phyloP scores from a whole-genome alignment of 2,797 vertebrate genomes.

The Antennarius maculatus region DNA sequence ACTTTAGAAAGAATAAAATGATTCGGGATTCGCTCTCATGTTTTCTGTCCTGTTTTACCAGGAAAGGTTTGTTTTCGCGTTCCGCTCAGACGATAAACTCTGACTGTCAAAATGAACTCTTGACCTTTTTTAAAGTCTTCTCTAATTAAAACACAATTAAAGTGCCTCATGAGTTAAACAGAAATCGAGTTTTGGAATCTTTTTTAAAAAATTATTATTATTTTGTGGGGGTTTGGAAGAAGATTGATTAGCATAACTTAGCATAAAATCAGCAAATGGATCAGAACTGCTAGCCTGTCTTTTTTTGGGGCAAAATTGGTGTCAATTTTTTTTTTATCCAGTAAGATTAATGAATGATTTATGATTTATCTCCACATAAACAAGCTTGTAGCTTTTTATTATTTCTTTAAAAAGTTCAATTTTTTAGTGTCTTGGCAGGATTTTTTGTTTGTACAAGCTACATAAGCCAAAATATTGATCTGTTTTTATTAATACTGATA shows the following conservation, averaged over 20 bases:
- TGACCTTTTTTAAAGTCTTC: slow-evolving; percentile 1
- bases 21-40: not conserved
- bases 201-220: not conserved
- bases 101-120: slow-evolving; percentile 24
- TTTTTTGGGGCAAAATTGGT: too few species aligned
- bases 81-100: slow-evolving; percentile 12
- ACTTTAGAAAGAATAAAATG: slow-evolving; percentile 20
- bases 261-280: not conserved
- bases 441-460: too few species aligned
- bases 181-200: not conserved
- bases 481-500: too few species aligned
- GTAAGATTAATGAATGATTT: too few species aligned
- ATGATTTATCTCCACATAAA: too few species aligned
- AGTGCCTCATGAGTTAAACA: slow-evolving; percentile 17
- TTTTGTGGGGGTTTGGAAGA: not conserved
- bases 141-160: slow-evolving; percentile 11
- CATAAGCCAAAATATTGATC: too few species aligned
- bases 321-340: too few species aligned
- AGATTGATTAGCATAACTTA: not conserved
- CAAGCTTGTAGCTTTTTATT: too few species aligned
- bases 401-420: too few species aligned
- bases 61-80: slow-evolving; percentile 22
- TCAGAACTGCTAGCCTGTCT: too few species aligned
- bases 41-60: slow-evolving; percentile 34
- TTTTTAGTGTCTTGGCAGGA: too few species aligned